Base-by-base conservation (phyloP, 2,888 invertebrate genomes). In the Caenorhabditis sinica region DNA sequence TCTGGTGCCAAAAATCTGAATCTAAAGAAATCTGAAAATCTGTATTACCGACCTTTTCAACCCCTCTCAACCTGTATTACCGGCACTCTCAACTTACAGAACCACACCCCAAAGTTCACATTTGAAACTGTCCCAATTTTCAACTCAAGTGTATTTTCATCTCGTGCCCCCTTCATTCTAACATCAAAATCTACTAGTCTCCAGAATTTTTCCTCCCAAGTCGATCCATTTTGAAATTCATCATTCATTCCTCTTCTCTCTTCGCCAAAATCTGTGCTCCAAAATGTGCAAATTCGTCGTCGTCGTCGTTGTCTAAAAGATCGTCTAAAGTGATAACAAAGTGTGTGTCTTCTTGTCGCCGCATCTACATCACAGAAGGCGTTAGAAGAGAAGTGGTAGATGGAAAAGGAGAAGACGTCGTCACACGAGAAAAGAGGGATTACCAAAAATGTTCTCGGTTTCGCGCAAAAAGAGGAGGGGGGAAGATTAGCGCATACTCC, bases 241-340 rank as follows among this genome's bases (percentile, higher is more conserved):
- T 71, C 58, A 60, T 72, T 60, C 56, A 71, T 58, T 56, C 30
- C n/a, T 17, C 2, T 36, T 36, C 23, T 40, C 20, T 5, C 63
- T 9, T 40, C 20, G 23, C 28, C n/a, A 25, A 65, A 65, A 65
- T 65, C 65, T 68, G 68, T 68, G 68, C 68, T 68, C 53, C 49
- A 49, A 71, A 79, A 80, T 80, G 80, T 73, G 82, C 71, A 75
- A 82, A 82, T 75, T 75, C 82, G 69, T 68, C 51, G 51, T 58
- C 72, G 28, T 63, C 30, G 49, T 72, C 40, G n/a, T n/a, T n/a
- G n/a, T 65, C 15, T 36, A 60, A 79, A 63, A 81, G 81, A 81
- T 81, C 65, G 53, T 61, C 13, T n/a, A 23, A 45, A 73, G 74
- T 82, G 82, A 82, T 82, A 82, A 82, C 68, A 66, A 65, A 80